Conservation (phyloP, 2,113 vertebrate genomes). For the Rallus limicola region DNA sequence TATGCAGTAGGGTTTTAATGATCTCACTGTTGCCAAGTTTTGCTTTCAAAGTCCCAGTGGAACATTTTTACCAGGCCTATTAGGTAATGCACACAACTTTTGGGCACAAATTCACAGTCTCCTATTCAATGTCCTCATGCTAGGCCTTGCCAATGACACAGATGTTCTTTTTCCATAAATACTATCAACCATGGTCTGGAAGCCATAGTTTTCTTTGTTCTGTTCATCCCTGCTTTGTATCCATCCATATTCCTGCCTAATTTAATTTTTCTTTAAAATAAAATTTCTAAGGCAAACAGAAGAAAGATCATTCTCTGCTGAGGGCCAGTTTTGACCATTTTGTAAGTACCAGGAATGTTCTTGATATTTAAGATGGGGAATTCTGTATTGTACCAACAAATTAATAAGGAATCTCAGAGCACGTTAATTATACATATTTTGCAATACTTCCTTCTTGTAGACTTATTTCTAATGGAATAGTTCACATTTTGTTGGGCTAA, state of each 20-base stretch:
- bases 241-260: neutral
- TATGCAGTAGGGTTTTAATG: constrained; percentile 35
- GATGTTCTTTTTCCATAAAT: constrained; percentile 47
- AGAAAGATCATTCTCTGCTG: neutral
- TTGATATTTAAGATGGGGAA: neutral
- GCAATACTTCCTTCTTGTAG: neutral
- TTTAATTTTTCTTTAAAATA: neutral
- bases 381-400: neutral
- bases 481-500: neutral
- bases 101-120: constrained; percentile 11
- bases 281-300: neutral
- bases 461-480: neutral
- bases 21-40: constrained; percentile 38
- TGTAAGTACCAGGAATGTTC: neutral
- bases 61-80: constrained; percentile 33
- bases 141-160: constrained; percentile 34
- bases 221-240: neutral
- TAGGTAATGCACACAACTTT: constrained; percentile 20
- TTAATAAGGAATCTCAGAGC: neutral
- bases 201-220: neutral
- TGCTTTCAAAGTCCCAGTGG: constrained; percentile 8
- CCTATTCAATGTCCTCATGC: neutral
- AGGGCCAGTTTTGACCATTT: neutral
- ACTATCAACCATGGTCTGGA: neutral
- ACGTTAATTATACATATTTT: neutral